These are phyloP conservation scores for Austrolebias charrua DNA, from an alignment of 2,797 vertebrate genomes.

Conservation along the genomic window DNA sequence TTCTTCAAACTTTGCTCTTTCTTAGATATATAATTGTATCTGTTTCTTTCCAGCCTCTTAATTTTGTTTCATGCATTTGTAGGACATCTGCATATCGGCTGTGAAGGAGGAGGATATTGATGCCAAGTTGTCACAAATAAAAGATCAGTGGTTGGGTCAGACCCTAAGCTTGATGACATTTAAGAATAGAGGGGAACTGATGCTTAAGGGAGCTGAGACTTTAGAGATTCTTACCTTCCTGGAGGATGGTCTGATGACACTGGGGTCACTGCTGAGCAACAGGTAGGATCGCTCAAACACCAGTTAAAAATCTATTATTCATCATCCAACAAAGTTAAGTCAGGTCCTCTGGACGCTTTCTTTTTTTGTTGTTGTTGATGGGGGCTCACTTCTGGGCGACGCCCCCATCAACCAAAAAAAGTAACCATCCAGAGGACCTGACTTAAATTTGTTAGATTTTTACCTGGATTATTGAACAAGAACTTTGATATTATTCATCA, in stretches of 20 bases:
- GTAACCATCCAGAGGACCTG: too few relatives aligned
- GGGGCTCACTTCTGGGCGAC: too few relatives aligned
- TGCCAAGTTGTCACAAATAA: conserved; percentile 88
- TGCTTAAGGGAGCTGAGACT: conserved; percentile 83
- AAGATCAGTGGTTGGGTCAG: conserved; percentile 85
- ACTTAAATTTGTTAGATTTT: too few relatives aligned
- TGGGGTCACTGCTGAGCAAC: conserved; percentile 88
- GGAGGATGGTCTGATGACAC: conserved; percentile 90
- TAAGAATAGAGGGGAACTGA: conserved; percentile 89
- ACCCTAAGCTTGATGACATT: conserved; percentile 82
- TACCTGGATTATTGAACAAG: too few relatives aligned
- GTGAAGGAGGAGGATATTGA: conserved; percentile 91
- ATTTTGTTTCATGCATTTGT: conserved; percentile 5
- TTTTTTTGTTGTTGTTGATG: too few relatives aligned
- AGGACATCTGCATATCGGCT: conserved; percentile 91
- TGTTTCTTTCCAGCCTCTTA: background rate
- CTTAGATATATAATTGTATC: background rate
- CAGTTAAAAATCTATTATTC: background rate
- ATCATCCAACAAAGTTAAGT: too few relatives aligned
- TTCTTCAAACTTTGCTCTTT: background rate
- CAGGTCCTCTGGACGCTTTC: too few relatives aligned
- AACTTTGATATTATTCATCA: background rate
- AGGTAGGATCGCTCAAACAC: conserved; percentile 73
- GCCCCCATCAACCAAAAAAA: too few relatives aligned
- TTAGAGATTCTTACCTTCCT: conserved; percentile 83